Conservation (phyloP, 2,113 vertebrate species). For the Collichthys lucidus region DNA sequence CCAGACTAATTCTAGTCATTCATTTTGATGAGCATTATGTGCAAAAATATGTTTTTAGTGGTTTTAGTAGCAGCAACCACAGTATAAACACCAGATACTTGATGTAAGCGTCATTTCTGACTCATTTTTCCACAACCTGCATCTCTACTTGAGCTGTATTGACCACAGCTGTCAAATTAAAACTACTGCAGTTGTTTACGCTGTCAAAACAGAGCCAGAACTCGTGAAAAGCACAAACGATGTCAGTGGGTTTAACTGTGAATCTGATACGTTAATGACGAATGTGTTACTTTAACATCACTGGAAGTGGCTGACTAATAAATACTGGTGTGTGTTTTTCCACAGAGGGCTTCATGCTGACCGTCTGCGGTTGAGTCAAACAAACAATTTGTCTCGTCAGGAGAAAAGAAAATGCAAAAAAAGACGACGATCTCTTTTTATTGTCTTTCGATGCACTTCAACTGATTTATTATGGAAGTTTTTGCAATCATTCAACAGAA, state of each 20-base stretch:
- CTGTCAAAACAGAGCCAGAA: neutral
- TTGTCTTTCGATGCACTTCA: neutral
- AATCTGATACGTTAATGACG: neutral
- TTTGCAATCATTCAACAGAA: neutral
- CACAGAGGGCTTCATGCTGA: slow-evolving; percentile 1
- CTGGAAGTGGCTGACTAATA: neutral
- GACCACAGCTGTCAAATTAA: no score
- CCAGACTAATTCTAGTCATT: no score
- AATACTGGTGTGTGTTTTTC: neutral
- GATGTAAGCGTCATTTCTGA: no score
- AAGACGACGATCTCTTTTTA: neutral
- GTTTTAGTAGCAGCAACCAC: neutral
- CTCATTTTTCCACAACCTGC: no score
- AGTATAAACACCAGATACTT: neutral
- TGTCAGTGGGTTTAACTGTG: neutral
- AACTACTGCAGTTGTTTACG: neutral
- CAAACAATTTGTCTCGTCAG: slow-evolving; percentile 3
- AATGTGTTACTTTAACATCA: neutral
- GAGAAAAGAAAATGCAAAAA: neutral
- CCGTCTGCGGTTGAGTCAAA: slow-evolving; percentile 8
- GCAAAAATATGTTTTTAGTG: no score
- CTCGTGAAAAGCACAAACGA: no score
- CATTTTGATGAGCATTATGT: neutral
- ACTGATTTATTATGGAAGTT: neutral
- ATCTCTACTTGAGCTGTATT: no score